These are phyloP conservation scores for Dipodomys stephensi DNA, from an alignment of 2,113 vertebrate species.

Conservation along the genomic window DNA sequence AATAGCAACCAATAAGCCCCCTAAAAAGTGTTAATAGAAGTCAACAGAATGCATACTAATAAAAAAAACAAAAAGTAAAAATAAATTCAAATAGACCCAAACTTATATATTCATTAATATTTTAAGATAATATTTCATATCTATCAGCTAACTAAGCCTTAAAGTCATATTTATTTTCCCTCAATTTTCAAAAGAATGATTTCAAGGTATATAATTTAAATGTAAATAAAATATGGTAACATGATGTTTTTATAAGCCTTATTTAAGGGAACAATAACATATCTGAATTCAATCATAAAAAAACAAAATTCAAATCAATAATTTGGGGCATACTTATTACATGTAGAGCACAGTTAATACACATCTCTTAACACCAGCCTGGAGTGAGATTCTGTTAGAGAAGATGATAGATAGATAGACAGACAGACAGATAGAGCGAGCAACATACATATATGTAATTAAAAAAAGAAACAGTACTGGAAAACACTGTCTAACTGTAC, in stretches of 20 bases:
- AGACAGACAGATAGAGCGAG: background rate
- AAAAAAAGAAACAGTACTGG: background rate
- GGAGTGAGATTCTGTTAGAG: no score
- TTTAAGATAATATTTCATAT: slow-evolving; percentile 12
- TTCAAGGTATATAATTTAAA: slow-evolving; percentile 24
- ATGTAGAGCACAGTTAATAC: background rate
- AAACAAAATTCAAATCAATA: slow-evolving; percentile 25
- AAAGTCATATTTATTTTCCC: background rate
- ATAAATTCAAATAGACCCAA: background rate
- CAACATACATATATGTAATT: background rate
- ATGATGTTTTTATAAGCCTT: background rate
- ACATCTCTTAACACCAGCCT: background rate
- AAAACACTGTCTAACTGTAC: background rate
- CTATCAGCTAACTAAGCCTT: background rate
- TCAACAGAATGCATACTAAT: no score
- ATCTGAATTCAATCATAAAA: background rate
- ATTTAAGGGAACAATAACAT: background rate
- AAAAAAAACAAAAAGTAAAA: no score
- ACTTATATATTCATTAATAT: background rate
- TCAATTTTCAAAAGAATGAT: background rate
- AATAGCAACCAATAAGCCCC: no score
- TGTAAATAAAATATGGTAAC: background rate
- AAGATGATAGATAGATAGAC: background rate
- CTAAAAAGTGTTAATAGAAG: no score
- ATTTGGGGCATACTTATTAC: slow-evolving; percentile 16